These are phyloP conservation scores for Pycnomerus fuliginosus DNA, from an alignment of 2,888 invertebrate genomes.

Conservation along the genomic window DNA sequence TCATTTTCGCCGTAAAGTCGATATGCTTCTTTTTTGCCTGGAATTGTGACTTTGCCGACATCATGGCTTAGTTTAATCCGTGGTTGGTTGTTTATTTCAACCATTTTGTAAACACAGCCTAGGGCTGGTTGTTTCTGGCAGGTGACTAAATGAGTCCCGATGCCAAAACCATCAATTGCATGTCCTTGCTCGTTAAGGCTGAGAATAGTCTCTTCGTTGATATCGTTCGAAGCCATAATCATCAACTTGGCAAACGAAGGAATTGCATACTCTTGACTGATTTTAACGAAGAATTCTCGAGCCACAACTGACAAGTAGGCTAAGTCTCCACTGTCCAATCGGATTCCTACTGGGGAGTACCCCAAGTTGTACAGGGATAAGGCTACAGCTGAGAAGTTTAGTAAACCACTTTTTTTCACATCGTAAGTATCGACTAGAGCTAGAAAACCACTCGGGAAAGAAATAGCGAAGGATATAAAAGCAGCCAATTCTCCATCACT, in stretches of 20 bases:
- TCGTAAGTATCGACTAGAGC: slow-evolving; percentile 99
- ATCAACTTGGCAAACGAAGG: slow-evolving; percentile 82
- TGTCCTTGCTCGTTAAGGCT: slow-evolving; percentile 96
- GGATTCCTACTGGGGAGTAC: slow-evolving; percentile 83
- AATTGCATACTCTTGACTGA: slow-evolving; percentile 71
- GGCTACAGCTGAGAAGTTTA: slow-evolving; percentile 96
- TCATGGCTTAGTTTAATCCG: slow-evolving; percentile 96
- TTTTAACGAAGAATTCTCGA: slow-evolving; percentile 74
- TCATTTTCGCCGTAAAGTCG: slow-evolving; percentile 72
- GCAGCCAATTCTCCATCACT: slow-evolving; percentile 90
- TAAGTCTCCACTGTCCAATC: slow-evolving; percentile 96
- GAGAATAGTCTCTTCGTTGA: slow-evolving; percentile 96
- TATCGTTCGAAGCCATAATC: slow-evolving; percentile 98
- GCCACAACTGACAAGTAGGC: slow-evolving; percentile 91
- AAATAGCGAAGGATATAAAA: slow-evolving; percentile 88
- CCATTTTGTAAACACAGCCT: slow-evolving; percentile 97
- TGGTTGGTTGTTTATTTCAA: slow-evolving; percentile 86
- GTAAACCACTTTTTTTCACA: slow-evolving; percentile 89
- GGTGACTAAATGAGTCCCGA: slow-evolving; percentile 92
- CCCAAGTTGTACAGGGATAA: slow-evolving; percentile 87
- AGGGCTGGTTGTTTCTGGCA: slow-evolving; percentile 97
- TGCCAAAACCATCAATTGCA: slow-evolving; percentile 74
- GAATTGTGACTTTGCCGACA: slow-evolving; percentile 96
- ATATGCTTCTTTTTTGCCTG: slow-evolving; percentile 85
- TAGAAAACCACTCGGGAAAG: slow-evolving; percentile 92